Base-by-base conservation (phyloP, 2,888 invertebrate genomes). In the Zonitis immaculata region DNA sequence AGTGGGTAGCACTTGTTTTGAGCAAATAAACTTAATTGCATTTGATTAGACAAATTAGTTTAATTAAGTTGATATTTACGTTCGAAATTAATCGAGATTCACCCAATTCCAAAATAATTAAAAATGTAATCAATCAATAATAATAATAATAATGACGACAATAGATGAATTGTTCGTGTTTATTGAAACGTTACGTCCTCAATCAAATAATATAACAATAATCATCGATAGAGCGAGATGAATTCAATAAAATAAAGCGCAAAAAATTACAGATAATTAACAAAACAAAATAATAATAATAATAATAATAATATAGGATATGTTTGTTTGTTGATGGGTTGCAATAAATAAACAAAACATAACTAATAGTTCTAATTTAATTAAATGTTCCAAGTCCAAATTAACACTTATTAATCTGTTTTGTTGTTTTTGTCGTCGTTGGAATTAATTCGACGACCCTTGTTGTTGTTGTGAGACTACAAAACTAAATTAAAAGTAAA, bases 221-320 rank as follows among this genome's bases (percentile, higher is more conserved):
- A 64, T 64, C 62, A 47, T 52, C 25, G 49, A 46, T 61, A 63
- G 52, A 45, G 60, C 59, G 53, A 57, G 60, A 57, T 57, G 28
- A 30, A 42, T 26, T 45, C 20, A 30, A 27, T 44, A 44, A n/a
- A n/a, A 39, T 44, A 39, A 32, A 32, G 6, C 11, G 52, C 58
- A 68, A 65, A 62, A 65, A 66, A 70, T 68, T 66, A 67, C 66
- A 66, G 66, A 69, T 69, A 71, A 71, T 71, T 70, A 71, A 68
- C 67, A 62, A 55, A n/a, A n/a, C n/a, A n/a, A n/a, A n/a, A n/a
- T n/a, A n/a, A n/a, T n/a, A n/a, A n/a, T n/a, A n/a, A n/a, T n/a
- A n/a, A n/a, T n/a, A n/a, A n/a, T n/a, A n/a, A n/a, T n/a, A n/a
- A 22, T 22, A 22, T 22, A 22, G 22, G 5, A 22, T 22, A 22